Evolutionary conservation across 2,888 invertebrate species (phyloP).

Genomic region (Spisula solida): DNA sequence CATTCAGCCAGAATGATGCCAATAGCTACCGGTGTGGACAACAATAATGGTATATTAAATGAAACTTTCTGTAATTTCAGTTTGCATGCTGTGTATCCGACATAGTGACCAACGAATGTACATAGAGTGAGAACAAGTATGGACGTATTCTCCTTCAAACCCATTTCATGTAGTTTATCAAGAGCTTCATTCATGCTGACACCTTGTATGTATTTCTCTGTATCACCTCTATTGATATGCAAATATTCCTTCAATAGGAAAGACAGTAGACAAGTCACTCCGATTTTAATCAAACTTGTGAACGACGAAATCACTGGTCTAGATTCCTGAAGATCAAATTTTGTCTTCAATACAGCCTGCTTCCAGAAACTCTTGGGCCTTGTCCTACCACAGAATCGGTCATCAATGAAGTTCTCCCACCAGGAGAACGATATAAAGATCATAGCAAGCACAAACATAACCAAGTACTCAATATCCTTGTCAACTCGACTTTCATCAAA

Average conservation of each 20-base stretch:
- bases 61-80: constrained; percentile 88
- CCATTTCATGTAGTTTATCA: constrained; percentile 31
- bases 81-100: constrained; percentile 88
- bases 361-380: constrained; percentile 48
- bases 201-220: constrained; percentile 24
- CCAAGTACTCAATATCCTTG: constrained; percentile 32
- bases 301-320: constrained; percentile 64
- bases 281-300: constrained; percentile 71
- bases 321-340: constrained; percentile 74
- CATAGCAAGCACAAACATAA: constrained; percentile 69
- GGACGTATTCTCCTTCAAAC: constrained; percentile 55
- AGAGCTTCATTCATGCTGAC: constrained; percentile 45
- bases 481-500: constrained; percentile 48
- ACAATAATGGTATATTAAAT: constrained; percentile 87
- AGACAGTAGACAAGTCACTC: constrained; percentile 52
- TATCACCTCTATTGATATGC: constrained; percentile 14
- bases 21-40: constrained; percentile 86
- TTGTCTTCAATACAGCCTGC: constrained; percentile 62
- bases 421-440: constrained; percentile 77
- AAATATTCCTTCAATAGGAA: constrained; percentile 43
- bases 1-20: constrained; percentile 63
- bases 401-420: constrained; percentile 84
- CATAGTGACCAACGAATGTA: constrained; percentile 85
- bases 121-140: constrained; percentile 68
- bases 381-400: constrained; percentile 70